Conservation (phyloP, 2,797 vertebrate genomes). For the Salmo trutta region DNA sequence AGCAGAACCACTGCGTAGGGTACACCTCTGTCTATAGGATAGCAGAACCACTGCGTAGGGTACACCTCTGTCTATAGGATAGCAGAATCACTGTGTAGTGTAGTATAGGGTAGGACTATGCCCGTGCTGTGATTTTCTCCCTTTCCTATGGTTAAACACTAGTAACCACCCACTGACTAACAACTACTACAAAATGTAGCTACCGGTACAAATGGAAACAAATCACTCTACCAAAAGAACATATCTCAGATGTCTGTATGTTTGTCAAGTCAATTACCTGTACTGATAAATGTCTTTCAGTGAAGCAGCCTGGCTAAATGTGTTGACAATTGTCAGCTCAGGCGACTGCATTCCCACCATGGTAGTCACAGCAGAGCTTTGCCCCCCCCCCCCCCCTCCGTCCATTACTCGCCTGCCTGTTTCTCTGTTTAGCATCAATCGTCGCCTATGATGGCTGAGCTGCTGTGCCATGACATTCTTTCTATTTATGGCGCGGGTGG, state of each 20-base stretch:
- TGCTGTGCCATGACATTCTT: constrained; percentile 3
- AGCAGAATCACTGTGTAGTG: no score
- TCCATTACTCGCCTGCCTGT: constrained; percentile 7
- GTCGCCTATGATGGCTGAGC: constrained; percentile 27
- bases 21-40: no score
- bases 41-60: no score
- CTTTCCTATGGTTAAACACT: neutral
- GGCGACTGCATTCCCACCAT: neutral
- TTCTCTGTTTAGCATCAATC: constrained; percentile 27
- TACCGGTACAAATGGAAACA: neutral
- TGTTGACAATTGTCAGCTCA: neutral
- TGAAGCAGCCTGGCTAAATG: neutral
- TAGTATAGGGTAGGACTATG: no score
- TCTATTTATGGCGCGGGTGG: constrained; percentile 33
- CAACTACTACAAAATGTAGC: constrained; percentile 27
- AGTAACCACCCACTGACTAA: constrained; percentile 46
- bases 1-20: no score
- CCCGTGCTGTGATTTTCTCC: neutral
- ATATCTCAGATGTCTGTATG: neutral
- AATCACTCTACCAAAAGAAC: neutral
- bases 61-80: no score
- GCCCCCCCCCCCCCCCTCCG: neutral
- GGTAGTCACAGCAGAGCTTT: neutral
- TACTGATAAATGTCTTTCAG: neutral
- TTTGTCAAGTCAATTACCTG: neutral